These are phyloP conservation scores for Drosophila kokeensis DNA, from an alignment of 2,888 invertebrate species.

Conservation along the genomic window DNA sequence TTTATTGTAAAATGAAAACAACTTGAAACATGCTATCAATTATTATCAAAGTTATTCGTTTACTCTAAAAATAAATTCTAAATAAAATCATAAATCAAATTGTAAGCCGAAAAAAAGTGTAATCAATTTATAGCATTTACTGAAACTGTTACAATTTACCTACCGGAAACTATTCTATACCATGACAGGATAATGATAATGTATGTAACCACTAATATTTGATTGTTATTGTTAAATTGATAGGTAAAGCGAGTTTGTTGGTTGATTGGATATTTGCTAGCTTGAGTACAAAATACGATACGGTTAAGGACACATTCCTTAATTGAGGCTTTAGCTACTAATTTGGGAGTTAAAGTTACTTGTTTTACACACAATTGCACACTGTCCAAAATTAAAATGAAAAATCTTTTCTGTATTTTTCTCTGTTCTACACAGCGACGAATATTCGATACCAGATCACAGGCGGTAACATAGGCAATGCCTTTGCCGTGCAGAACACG, in stretches of 20 bases:
- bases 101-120: not conserved
- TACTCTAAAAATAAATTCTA: not conserved
- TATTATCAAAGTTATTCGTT: not conserved
- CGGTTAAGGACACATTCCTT: not conserved
- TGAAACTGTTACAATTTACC: not conserved
- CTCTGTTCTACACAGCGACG: slow-evolving; percentile 89
- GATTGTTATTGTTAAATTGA: not conserved
- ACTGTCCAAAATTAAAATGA: not conserved
- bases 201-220: not conserved
- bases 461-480: slow-evolving; percentile 99
- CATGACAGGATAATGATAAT: not conserved
- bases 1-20: not conserved
- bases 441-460: slow-evolving; percentile 99
- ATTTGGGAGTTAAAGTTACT: not conserved
- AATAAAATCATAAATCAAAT: not conserved
- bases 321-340: not conserved
- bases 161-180: not conserved
- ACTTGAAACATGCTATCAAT: fast-evolving
- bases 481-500: slow-evolving; percentile 98
- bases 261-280: not conserved
- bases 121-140: not conserved
- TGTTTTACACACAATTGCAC: not conserved
- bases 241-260: not conserved
- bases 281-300: too few species aligned
- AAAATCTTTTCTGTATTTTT: not conserved